These are phyloP conservation scores for Pocillopora verrucosa DNA, from an alignment of 64 coral and sea anemone species.

Conservation along the genomic window DNA sequence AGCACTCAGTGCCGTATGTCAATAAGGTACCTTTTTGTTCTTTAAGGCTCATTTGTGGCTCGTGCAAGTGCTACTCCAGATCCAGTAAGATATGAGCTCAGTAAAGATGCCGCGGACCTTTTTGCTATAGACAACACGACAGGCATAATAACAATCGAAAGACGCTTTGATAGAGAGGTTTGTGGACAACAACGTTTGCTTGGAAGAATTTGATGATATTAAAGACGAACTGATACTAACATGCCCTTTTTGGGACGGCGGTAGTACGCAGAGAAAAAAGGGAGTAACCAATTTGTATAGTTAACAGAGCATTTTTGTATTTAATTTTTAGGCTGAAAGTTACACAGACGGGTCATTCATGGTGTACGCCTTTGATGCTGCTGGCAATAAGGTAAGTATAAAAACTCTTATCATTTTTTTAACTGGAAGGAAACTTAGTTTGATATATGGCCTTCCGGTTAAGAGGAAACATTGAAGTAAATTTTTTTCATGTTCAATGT, in stretches of 20 bases:
- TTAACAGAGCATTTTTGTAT: neutral
- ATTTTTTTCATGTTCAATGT: too few species aligned
- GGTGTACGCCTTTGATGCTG: slow-evolving; percentile 34
- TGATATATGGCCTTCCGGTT: too few species aligned
- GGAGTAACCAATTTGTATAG: neutral
- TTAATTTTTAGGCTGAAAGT: neutral
- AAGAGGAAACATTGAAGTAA: too few species aligned
- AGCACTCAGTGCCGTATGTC: neutral
- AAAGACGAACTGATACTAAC: too few species aligned
- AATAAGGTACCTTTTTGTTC: neutral
- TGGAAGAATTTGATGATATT: too few species aligned
- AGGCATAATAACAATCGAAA: slow-evolving; percentile 58
- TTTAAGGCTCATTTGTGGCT: slow-evolving; percentile 21
- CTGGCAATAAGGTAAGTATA: neutral
- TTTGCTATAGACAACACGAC: slow-evolving; percentile 72
- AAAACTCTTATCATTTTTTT: neutral
- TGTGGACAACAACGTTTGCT: neutral
- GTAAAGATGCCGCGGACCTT: neutral
- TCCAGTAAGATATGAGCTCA: neutral
- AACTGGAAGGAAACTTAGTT: neutral
- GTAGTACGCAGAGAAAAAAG: too few species aligned
- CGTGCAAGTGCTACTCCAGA: neutral
- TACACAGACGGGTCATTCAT: neutral
- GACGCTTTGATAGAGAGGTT: slow-evolving; percentile 64
- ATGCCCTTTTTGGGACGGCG: too few species aligned